Evolutionary conservation across 2,113 vertebrate species (phyloP).

Genomic region (Takifugu flavidus): DNA sequence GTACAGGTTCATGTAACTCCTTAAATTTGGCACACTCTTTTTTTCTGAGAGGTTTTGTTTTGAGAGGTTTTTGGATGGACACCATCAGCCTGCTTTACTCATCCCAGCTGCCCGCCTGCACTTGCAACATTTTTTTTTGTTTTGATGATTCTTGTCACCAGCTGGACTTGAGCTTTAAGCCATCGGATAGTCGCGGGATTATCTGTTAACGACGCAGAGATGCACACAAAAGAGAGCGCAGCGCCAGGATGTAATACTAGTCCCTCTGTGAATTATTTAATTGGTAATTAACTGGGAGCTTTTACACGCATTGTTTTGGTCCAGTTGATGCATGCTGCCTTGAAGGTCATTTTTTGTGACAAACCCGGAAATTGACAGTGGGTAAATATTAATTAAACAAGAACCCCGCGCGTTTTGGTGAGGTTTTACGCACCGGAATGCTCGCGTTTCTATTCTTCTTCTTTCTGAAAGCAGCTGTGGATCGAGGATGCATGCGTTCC

Average conservation of each 20-base stretch:
- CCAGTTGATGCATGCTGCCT: constrained; percentile 30
- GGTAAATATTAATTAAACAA: constrained; percentile 24
- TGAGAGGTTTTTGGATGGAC: constrained; percentile 28
- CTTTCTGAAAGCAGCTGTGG: constrained; percentile 17
- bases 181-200: not conserved
- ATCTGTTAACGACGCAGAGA: constrained; percentile 9
- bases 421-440: constrained; percentile 47
- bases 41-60: constrained; percentile 7
- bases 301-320: constrained; percentile 15
- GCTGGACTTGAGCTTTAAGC: constrained; percentile 13
- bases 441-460: constrained; percentile 17
- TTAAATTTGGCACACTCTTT: constrained; percentile 6
- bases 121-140: constrained; percentile 6
- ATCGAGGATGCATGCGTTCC: constrained; percentile 46
- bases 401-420: constrained; percentile 26
- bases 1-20: not conserved
- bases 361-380: constrained; percentile 27
- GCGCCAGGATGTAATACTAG: constrained; percentile 41
- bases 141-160: constrained; percentile 17
- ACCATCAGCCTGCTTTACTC: constrained; percentile 4
- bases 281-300: constrained; percentile 16
- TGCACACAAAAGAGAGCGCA: constrained; percentile 17
- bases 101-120: constrained; percentile 4
- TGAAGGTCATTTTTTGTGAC: constrained; percentile 7
- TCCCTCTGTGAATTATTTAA: constrained; percentile 50